Percentiles rank a stretch among this genome's conserved stretches.
phyloP scores from a whole-genome alignment of 2,113 vertebrate genomes.

The Brachyistius frenatus region DNA sequence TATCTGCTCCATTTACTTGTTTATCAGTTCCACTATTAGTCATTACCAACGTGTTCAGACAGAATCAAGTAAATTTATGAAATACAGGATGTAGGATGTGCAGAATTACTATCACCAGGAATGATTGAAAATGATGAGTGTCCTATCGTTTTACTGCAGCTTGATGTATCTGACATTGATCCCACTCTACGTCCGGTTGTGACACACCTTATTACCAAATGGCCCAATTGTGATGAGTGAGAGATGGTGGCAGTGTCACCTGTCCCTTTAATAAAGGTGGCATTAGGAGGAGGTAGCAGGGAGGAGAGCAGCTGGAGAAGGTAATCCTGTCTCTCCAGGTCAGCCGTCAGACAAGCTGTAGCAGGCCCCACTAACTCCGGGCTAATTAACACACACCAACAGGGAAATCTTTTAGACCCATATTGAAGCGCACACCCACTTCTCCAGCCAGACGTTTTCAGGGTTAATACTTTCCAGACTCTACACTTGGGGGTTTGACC shows the following conservation, averaged over 20 bases:
- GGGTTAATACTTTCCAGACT: constrained; percentile 75
- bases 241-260: constrained; percentile 40
- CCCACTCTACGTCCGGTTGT: not conserved
- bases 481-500: constrained; percentile 65
- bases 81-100: not conserved
- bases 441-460: constrained; percentile 50
- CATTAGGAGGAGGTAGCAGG: constrained; percentile 55
- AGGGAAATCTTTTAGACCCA: constrained; percentile 68
- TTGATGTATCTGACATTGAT: not conserved
- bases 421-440: constrained; percentile 16
- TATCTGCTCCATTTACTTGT: constrained; percentile 24
- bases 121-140: not conserved
- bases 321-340: constrained; percentile 83
- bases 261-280: constrained; percentile 72
- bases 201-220: constrained; percentile 33
- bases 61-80: constrained; percentile 13
- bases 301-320: constrained; percentile 81
- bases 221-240: constrained; percentile 19
- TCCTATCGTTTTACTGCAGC: not conserved
- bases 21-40: constrained; percentile 8
- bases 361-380: constrained; percentile 76
- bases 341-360: constrained; percentile 80
- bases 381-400: constrained; percentile 80
- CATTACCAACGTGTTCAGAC: constrained; percentile 26
- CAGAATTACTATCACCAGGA: not conserved